Base-by-base conservation (phyloP, 2,888 invertebrate genomes). In the Nyleta sp. region DNA sequence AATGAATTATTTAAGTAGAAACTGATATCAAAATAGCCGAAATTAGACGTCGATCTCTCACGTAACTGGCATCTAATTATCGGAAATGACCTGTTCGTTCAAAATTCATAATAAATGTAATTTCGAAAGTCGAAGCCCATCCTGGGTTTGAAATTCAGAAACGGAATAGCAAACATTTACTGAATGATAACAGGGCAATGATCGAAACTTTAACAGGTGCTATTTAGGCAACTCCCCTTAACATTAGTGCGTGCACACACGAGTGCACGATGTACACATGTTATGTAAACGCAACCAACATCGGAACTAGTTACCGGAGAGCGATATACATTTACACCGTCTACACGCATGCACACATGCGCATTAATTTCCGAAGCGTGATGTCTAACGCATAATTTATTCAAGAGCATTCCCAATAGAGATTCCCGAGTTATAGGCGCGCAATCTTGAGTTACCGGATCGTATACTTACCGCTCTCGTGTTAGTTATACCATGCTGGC, bases 301-400 rank as follows among this genome's bases (percentile, higher is more conserved):
- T 65, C 42, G 15, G 22, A 65, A 67, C 62, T 67, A 67, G 74
- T 60, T 67, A 74, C 59, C 24, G 17, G 57, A 24, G 50, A 38
- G 48, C 31, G 57, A 64, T 50, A 59, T 35, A 60, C 59, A 65
- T 59, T 65, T 33, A 15, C 50, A 42, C 17, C 18, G 31, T 40
- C 20, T 52, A 57, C 50, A 40, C 13, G 28, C 64, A 40, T 40
- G 38, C 28, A 50, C 35, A 33, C 53, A 62, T 6, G 13, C 24
- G 24, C 35, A 59, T 59, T 74, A 65, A 67, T 74, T 74, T 67
- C 15, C 52, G 24, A 67, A 74, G 59, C 65, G 65, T 44, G 65
- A 74, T 74, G 57, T 59, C 59, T 64, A 52, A 50, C 33, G 33
- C 57, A 52, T 73, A 73, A 73, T 73, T 73, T 73, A 73, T 73